Evolutionary conservation across 2,797 vertebrate species (phyloP).

Genomic region (Helicolenus hilgendorfi): DNA sequence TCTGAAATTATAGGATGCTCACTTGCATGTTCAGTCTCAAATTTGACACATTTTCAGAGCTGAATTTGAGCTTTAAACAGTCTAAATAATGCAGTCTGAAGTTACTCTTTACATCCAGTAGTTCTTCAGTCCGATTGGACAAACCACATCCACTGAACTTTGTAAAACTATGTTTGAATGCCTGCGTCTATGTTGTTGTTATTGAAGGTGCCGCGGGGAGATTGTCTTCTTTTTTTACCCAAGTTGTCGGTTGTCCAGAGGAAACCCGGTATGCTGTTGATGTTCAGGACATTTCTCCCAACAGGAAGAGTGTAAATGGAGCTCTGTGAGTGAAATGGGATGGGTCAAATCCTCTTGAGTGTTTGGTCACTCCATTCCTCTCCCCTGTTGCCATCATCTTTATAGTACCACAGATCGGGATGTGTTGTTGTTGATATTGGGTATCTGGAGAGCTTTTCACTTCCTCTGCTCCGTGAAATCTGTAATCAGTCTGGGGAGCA

Average conservation of each 20-base stretch:
- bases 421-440: slow-evolving; percentile 51
- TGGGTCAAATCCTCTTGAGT: slow-evolving; percentile 72
- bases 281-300: slow-evolving; percentile 31
- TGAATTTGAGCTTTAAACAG: background rate
- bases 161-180: background rate
- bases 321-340: slow-evolving; percentile 48
- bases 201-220: background rate
- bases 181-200: background rate
- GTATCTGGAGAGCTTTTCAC: slow-evolving; percentile 47
- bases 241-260: background rate
- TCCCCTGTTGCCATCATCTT: slow-evolving; percentile 41
- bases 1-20: background rate
- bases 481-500: slow-evolving; percentile 54
- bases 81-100: slow-evolving; percentile 9
- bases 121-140: background rate
- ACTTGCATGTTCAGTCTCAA: background rate
- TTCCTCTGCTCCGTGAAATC: slow-evolving; percentile 58
- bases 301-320: slow-evolving; percentile 52
- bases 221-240: background rate
- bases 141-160: background rate
- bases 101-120: background rate
- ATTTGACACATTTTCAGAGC: background rate
- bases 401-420: slow-evolving; percentile 3
- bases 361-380: slow-evolving; percentile 44
- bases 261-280: background rate